A percentile compares a stretch with the other conserved stretches of the same genome.
These are phyloP conservation scores for Caprella mutica DNA, from an alignment of 2,888 invertebrate species.

Conservation along the genomic window DNA sequence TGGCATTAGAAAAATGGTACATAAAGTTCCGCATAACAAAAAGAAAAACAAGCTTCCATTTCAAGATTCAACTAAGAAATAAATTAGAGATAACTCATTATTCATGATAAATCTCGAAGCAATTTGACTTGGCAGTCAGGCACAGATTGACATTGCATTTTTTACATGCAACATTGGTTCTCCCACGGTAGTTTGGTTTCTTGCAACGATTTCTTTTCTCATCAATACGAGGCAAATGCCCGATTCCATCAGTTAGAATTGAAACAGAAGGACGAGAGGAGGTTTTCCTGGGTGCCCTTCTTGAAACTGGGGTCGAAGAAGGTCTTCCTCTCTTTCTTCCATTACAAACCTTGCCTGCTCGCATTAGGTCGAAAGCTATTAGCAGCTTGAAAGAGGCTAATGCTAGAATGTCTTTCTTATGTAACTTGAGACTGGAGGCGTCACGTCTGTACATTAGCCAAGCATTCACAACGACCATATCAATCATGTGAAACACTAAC, in stretches of 20 bases:
- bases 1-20: no score
- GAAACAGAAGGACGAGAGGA: no score
- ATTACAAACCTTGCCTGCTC: no score
- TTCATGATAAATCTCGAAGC: slow-evolving; percentile 4
- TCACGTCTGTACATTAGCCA: slow-evolving; percentile 3
- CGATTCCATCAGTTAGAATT: no score
- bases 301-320: no score
- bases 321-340: no score
- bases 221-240: background rate
- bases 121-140: background rate
- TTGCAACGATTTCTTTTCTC: background rate
- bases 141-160: slow-evolving; percentile 12
- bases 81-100: no score
- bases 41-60: no score
- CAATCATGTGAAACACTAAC: background rate
- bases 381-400: background rate
- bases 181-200: background rate
- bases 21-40: no score
- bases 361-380: background rate
- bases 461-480: slow-evolving; percentile 2
- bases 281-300: no score
- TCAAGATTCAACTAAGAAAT: no score
- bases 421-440: background rate
- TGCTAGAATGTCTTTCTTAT: background rate
- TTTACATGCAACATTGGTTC: background rate